Base-by-base conservation (phyloP, 92 coral and sea anemone genomes). In the Pocillopora grandis region DNA sequence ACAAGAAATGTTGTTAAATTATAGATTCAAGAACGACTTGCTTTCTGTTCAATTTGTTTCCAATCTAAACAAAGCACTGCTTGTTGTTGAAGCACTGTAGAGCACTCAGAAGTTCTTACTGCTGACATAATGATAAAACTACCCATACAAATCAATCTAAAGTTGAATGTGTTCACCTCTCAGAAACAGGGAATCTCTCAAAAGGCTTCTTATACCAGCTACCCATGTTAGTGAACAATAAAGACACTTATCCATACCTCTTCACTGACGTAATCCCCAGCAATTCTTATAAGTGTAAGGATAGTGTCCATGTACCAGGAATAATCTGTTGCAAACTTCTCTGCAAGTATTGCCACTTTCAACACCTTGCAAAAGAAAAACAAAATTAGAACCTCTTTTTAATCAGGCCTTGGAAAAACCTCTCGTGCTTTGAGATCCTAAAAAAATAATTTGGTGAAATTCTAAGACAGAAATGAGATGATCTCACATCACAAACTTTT, bases 291-390 rank as follows among this genome's bases (percentile, higher is more conserved):
- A 6, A 96, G 92, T 11, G 92, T 91, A 79, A 96, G 87, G 76
- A 96, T 96, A 66, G 98, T 96, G 70, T 96, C 98, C 66, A 96
- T 97, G 74, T 96, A 96, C 98, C 98, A 96, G 15, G 94, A 88
- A 84, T 96, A 96, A 79, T 96, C 98, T 14, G 98, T 96, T 9
- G 98, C 98, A 89, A 92, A 96, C 77, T 96, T 96, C 80, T 96
- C 98, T 12, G 98, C 90, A 75, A 96, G 82, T 55, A 96, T 96
- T 13, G 98, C 98, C 56, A 96, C 97, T 70, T 96, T 96, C 49
- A 96, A 87, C 59, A 96, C 98, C 98, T 96, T 56, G 21, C 18
- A 78, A 31, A 52, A 19, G 78, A 35, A 58, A 55, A n/a, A 52
- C 3, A 66, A 27, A 12, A 55, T 11, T 12, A 55, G 15, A 10